These are phyloP conservation scores for Phlogophora meticulosa DNA, from an alignment of 2,888 invertebrate species.

Conservation along the genomic window DNA sequence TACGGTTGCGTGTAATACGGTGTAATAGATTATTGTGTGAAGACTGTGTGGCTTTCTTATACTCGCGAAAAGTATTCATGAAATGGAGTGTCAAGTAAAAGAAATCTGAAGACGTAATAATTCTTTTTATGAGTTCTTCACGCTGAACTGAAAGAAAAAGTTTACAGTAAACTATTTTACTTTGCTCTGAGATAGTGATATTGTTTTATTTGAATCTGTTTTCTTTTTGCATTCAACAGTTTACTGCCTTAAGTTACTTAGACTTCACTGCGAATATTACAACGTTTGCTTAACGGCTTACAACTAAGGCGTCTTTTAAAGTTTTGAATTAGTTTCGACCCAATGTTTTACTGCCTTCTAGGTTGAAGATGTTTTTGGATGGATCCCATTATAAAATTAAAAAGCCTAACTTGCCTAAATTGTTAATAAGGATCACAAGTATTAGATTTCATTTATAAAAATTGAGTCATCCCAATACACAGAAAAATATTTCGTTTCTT, in stretches of 20 bases:
- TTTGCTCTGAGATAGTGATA: constrained; percentile 27
- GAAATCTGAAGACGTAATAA: constrained; percentile 41
- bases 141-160: constrained; percentile 52
- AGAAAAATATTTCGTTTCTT: background rate
- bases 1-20: constrained; percentile 31
- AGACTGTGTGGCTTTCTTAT: constrained; percentile 25
- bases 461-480: background rate
- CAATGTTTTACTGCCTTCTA: constrained; percentile 2
- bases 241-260: constrained; percentile 46
- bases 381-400: background rate
- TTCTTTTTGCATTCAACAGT: constrained; percentile 49
- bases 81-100: constrained; percentile 49
- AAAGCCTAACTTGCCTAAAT: too few relatives aligned
- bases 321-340: constrained; percentile 21
- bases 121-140: constrained; percentile 52
- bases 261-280: constrained; percentile 37
- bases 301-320: constrained; percentile 1
- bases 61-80: constrained; percentile 42
- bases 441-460: background rate
- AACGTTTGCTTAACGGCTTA: constrained; percentile 30
- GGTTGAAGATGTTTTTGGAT: background rate
- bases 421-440: too few relatives aligned
- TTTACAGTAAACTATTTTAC: constrained; percentile 46
- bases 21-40: constrained; percentile 43
- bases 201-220: constrained; percentile 44